Evolutionary conservation across 2,888 invertebrate genomes (phyloP), one percentile per base, ranked within the genome.

Genomic region (Bellardia bayeri): DNA sequence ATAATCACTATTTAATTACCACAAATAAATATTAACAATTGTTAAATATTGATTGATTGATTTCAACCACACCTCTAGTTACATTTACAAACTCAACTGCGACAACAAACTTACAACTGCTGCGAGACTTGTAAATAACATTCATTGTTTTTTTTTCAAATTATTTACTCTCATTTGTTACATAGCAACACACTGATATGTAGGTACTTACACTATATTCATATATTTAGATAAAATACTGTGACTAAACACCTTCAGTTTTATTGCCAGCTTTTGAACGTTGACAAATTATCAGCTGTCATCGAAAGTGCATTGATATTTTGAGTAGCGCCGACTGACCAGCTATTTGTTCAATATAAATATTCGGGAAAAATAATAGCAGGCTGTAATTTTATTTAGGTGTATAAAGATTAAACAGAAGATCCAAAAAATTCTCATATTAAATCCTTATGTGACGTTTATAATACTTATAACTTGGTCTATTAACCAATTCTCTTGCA

Each of bases 1-100:
- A 85, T 78, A 87, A 87, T 87, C 75, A 80, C 54, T 79, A 75
- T 85, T 87, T 87, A 85, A 87, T 87, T 82, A 82, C 75, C 54
- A 54, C 78, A 85, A 85, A 79, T 85, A 85, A 85, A 82, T 82
- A 82, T 87, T 85, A 69, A 87, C 82, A 85, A 64, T 78, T 66
- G 54, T 58, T 75, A 79, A 82, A 87, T 82, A 85, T 79, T 85
- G 72, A 84, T 82, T 85, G 72, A 84, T 84, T 76, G 54, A 82
- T 63, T 79, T 82, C 16, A 82, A 66, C 74, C 87, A 75, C 87
- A 85, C 87, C 87, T 87, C 63, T 51, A 13, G 30, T 56, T 80
- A 54, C 16, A 45, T 71, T 76, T 58, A 72, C n/a, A 76, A 79
- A 51, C 4, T 16, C 37, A 64, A 23, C 37, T 63, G 2, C 3